Evolutionary conservation across 2,888 invertebrate species (phyloP).

Genomic region (Drosophila percnosoma): DNA sequence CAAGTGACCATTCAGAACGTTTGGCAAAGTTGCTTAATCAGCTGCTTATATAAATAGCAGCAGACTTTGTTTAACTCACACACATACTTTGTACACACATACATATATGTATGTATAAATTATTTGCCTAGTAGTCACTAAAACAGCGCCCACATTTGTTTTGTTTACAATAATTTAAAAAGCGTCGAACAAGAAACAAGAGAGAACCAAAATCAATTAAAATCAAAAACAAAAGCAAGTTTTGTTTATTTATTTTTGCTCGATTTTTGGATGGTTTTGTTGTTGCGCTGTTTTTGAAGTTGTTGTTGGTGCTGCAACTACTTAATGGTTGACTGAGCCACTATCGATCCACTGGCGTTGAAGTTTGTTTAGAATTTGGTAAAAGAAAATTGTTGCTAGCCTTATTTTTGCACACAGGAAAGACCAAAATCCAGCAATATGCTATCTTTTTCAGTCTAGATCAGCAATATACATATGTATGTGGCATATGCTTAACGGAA

Average conservation of each 20-base stretch:
- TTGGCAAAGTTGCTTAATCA: constrained; percentile 41
- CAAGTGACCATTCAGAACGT: constrained; percentile 25
- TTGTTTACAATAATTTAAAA: constrained; percentile 76
- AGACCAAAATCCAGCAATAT: neutral
- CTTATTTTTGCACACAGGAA: neutral
- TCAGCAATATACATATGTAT: constrained; percentile 4
- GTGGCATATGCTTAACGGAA: constrained; percentile 28
- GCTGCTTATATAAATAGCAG: constrained; percentile 41
- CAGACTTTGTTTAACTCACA: constrained; percentile 19
- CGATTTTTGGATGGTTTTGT: neutral
- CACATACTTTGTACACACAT: neutral
- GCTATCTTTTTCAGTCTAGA: neutral
- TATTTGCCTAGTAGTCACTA: constrained; percentile 71
- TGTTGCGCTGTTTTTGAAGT: constrained; percentile 3
- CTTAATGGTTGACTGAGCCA: constrained; percentile 34
- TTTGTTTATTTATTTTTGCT: constrained; percentile 44
- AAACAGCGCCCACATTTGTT: constrained; percentile 61
- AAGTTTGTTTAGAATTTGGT: constrained; percentile 39
- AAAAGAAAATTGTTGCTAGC: constrained; percentile 5
- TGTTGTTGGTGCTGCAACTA: constrained; percentile 21
- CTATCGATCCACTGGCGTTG: neutral
- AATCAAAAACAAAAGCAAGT: constrained; percentile 38
- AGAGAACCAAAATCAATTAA: constrained; percentile 25
- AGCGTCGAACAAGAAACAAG: constrained; percentile 48
- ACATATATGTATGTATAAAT: constrained; percentile 27